Percentiles rank a stretch among this genome's conserved stretches.
phyloP scores from a whole-genome alignment of 1,140 invertebrate genomes.

The Aphelinus atriplicis region DNA sequence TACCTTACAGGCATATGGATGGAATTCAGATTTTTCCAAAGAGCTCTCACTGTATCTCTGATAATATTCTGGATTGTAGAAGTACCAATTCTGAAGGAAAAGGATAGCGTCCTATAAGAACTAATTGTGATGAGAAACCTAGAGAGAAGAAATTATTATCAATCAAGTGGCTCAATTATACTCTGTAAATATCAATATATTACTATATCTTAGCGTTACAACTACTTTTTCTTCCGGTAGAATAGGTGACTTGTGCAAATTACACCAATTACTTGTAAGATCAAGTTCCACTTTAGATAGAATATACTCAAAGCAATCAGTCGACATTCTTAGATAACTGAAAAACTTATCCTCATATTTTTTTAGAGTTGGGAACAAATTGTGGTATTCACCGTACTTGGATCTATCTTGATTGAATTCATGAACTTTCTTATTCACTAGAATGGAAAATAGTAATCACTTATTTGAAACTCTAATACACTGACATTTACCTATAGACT shows the following conservation, averaged over 20 bases:
- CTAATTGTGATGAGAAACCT: neutral
- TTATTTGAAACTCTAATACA: too few species aligned
- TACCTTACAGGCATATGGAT: neutral
- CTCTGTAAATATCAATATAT: too few species aligned
- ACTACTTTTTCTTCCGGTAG: slow-evolving; percentile 1
- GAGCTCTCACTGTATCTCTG: neutral
- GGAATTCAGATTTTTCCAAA: neutral
- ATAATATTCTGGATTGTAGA: neutral
- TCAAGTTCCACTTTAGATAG: neutral
- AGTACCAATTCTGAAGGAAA: neutral
- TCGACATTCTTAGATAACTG: neutral
- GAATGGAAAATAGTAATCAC: too few species aligned
- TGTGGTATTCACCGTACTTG: neutral
- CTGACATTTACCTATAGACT: too few species aligned
- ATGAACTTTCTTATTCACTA: neutral
- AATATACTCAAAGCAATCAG: neutral
- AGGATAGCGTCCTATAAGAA: neutral
- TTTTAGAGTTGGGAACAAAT: neutral
- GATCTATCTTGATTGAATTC: neutral
- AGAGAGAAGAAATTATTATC: neutral
- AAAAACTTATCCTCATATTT: slow-evolving; percentile 1
- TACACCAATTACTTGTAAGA: neutral
- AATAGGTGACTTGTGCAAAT: neutral
- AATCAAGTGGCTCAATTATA: too few species aligned
- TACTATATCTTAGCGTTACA: slow-evolving; percentile 1